Conservation (phyloP, 2,888 invertebrate genomes). For the Erebia epiphron region DNA sequence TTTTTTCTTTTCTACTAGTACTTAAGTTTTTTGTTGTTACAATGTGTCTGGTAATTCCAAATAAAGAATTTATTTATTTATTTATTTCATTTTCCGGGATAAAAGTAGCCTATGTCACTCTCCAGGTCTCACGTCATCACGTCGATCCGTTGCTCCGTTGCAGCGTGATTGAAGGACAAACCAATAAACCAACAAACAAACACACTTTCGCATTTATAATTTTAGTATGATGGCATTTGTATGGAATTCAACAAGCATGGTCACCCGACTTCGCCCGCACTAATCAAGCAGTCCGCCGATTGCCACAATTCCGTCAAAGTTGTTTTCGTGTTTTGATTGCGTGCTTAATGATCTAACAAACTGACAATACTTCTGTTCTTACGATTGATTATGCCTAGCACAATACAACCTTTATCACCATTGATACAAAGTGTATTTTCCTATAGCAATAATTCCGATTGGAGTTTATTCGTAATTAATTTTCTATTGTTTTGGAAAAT, state of each 20-base stretch:
- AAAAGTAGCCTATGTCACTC: no score
- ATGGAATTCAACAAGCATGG: slow-evolving; percentile 27
- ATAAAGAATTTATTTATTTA: no score
- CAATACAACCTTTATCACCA: slow-evolving; percentile 7
- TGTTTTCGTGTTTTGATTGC: slow-evolving; percentile 73
- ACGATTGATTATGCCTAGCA: slow-evolving; percentile 30
- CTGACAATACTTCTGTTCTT: slow-evolving; percentile 44
- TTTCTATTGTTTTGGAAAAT: slow-evolving; percentile 26
- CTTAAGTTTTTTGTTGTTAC: no score
- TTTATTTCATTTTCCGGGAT: no score
- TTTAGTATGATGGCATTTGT: no score
- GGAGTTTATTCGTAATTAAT: slow-evolving; percentile 20
- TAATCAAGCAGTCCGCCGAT: slow-evolving; percentile 71
- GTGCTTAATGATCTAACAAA: slow-evolving; percentile 65
- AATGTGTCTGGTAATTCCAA: no score
- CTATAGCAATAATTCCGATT: neutral
- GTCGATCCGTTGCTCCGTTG: no score
- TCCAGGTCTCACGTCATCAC: no score
- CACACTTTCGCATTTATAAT: no score
- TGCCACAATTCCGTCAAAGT: slow-evolving; percentile 74
- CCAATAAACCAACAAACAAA: no score
- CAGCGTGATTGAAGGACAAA: no score
- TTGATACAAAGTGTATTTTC: slow-evolving; percentile 5
- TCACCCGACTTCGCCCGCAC: slow-evolving; percentile 46
- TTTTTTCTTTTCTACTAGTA: no score